Base-by-base conservation (phyloP, 2,888 invertebrate genomes). In the Lucinisca nassula region DNA sequence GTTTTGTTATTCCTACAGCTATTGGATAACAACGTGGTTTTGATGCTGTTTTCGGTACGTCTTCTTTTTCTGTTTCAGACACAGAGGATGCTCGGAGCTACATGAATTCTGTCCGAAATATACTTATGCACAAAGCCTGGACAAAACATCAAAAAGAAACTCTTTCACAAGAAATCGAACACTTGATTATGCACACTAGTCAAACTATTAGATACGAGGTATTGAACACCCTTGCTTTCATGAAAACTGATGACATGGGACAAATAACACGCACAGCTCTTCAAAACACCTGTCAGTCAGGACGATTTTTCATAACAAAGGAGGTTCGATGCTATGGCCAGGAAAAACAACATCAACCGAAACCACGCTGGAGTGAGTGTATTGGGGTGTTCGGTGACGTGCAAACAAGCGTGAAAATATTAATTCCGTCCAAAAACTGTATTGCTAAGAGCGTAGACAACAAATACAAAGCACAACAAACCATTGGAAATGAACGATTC, bases 361-460 rank as follows among this genome's bases (percentile, higher is more conserved):
- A 67, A 17, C 67, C 67, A 17, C 67, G 24, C 67, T 67, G 67
- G 67, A 67, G 67, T 67, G 67, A 67, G 35, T 67, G 67, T 21
- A 67, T 4, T 1, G 67, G 67, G 4, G 30, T 67, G 8, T 67
- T 67, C 17, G 67, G 67, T 10, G 17, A 35, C 12, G 17, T 21
- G 8, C 35, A 35, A 35, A 35, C 35, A 35, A 4, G 67, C 12
- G 21, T 67, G 24, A 67, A 67, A 21, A 17, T 67, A 35, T 21
- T 67, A 14, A 17, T 67, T 14, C 67, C 67, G 1, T 35, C 67
- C 4, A 32, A 67, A 17, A 35, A 35, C 35, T 67, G 67, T 35
- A 21, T 67, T 3, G 10, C 35, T 3, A 35, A 67, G 67, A 14
- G 35, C 8, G 21, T 67, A 1, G 67, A 12, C 17, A 24, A 8